Conservation (phyloP, 2,113 vertebrate species). For the Oreochromis spilurus region DNA sequence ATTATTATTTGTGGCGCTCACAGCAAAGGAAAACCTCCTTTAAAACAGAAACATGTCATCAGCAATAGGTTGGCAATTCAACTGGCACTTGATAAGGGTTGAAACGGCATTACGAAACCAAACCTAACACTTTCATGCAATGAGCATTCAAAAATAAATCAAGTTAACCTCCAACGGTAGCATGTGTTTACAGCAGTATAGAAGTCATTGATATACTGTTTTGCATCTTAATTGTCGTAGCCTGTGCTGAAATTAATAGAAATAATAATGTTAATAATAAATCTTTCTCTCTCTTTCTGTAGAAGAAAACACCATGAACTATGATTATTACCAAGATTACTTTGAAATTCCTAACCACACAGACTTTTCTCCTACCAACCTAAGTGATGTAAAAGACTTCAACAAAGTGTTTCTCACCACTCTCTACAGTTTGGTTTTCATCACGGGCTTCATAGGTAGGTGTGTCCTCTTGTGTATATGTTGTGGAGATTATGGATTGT, state of each 20-base stretch:
- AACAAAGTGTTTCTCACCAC: slow-evolving; percentile 58
- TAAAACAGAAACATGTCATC: neutral
- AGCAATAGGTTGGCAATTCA: neutral
- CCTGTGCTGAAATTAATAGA: neutral
- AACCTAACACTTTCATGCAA: neutral
- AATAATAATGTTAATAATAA: neutral
- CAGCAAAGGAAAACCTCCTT: neutral
- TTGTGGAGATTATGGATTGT: too few relatives aligned
- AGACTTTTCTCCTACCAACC: neutral
- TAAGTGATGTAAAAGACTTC: slow-evolving; percentile 3
- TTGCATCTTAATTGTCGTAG: rapidly evolving
- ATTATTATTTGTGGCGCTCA: neutral
- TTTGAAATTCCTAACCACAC: too few relatives aligned
- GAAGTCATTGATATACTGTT: neutral
- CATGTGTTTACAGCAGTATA: neutral
- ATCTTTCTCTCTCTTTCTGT: rapidly evolving
- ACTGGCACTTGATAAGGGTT: neutral
- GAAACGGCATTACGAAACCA: neutral
- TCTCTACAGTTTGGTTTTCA: slow-evolving; percentile 78
- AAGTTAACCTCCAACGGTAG: rapidly evolving
- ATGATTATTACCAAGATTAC: neutral
- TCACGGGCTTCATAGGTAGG: slow-evolving; percentile 59
- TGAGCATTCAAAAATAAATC: neutral
- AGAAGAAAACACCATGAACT: rapidly evolving
- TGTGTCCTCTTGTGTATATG: neutral